Evolutionary conservation across 1,140 invertebrate species (phyloP), one percentile per base, ranked within the genome.

Genomic region (Hylyphantes graminicola): DNA sequence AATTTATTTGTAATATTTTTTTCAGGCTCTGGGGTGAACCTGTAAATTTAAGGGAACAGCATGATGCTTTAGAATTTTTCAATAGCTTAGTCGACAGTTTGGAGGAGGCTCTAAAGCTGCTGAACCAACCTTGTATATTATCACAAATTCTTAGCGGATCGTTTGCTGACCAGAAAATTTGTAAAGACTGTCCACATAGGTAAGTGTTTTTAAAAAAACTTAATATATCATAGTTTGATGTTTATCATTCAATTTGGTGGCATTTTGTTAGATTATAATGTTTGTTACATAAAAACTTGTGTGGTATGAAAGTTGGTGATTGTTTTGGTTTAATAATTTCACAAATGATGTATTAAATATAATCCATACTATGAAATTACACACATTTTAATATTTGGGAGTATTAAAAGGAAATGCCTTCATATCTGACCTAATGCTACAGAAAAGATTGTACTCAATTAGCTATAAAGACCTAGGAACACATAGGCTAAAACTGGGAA

Each of bases 81-180:
- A 99, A 98, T 94, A 97, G 96, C 87, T 91, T 99, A 17, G 96
- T 99, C 19, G 98, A 99, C 90, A 97, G 95, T 88, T 91, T 99
- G 85, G 98, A 99, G 89, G 98, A 99, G 91, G 96, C 97, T 53
- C 90, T 99, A 8, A 99, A 99, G 91, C 94, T 95, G 12, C 91
- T 98, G 63, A 95, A 94, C 50, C 95, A 98, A 87, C 94, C 96
- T 87, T 96, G 97, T 89, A 93, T 98, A 82, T 96, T 98, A 94
- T 94, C 95, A n/a, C 96, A 97, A 89, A 96, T 97, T 74, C 92
- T 99, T 85, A 97, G 97, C 82, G 98, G 98, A 51, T 96, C 96
- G 51, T 99, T 97, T 91, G 98, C 97, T 65, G 97, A 99, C 91
- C 98, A 99, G 90, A 99, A 99, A 92, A 99, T 99, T 87, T 99